Conservation (phyloP, 92 coral and sea anemone genomes). For the Bergia sp. region DNA sequence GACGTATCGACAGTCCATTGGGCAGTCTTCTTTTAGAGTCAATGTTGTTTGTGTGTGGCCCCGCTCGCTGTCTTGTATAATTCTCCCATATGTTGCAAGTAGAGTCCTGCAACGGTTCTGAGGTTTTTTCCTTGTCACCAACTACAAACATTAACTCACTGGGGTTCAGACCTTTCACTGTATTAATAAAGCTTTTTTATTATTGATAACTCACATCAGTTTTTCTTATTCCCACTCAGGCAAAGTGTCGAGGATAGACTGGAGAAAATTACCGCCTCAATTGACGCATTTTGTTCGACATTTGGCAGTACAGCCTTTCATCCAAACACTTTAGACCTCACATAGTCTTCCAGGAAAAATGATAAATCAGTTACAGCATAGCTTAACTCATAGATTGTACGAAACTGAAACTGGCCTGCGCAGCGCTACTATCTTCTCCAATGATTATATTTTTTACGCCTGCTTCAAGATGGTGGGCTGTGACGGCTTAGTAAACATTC, state of each 20-base stretch:
- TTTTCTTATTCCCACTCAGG: slow-evolving; percentile 52
- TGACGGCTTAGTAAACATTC: too few species aligned
- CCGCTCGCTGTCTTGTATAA: too few species aligned
- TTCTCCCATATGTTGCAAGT: too few species aligned
- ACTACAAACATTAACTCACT: too few species aligned
- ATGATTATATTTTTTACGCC: too few species aligned
- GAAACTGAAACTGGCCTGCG: neutral
- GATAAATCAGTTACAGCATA: neutral
- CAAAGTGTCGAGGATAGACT: slow-evolving; percentile 85
- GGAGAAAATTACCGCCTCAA: slow-evolving; percentile 78
- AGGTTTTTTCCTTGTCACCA: too few species aligned
- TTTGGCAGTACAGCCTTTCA: slow-evolving; percentile 51
- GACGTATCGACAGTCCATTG: too few species aligned
- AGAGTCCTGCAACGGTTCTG: too few species aligned
- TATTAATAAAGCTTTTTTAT: neutral
- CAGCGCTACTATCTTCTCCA: neutral
- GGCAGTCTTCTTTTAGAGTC: too few species aligned
- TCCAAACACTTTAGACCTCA: slow-evolving; percentile 4
- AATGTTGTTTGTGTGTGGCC: too few species aligned
- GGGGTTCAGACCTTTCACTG: too few species aligned
- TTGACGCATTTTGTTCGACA: slow-evolving; percentile 77
- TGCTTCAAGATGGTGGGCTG: too few species aligned
- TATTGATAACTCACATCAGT: neutral
- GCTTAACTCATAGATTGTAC: neutral
- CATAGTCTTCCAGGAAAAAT: neutral